A percentile compares a stretch with the other conserved stretches of the same genome.
phyloP scores from a whole-genome alignment of 2,888 invertebrate genomes.

The Heliconius aoede region DNA sequence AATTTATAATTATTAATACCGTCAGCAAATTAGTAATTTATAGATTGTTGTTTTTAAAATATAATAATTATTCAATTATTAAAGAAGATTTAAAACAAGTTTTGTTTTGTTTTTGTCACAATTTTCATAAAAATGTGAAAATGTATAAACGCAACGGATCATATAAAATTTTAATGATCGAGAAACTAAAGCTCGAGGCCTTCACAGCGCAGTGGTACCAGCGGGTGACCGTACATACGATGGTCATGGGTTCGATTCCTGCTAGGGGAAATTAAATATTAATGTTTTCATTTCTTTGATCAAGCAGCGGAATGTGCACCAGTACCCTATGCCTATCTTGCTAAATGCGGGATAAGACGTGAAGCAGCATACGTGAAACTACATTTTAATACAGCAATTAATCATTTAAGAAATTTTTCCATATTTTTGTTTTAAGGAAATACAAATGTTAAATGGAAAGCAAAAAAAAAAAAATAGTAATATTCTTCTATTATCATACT shows the following conservation, averaged over 20 bases:
- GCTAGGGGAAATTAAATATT: too few species aligned
- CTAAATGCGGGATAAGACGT: not conserved
- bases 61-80: not conserved
- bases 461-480: slow-evolving; percentile 59
- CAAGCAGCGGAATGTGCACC: too few species aligned
- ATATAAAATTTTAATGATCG: too few species aligned
- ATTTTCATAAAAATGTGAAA: not conserved
- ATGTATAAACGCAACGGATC: not conserved
- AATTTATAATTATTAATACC: not conserved
- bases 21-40: slow-evolving; percentile 1
- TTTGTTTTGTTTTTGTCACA: not conserved
- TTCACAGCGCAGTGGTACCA: too few species aligned
- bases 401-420: not conserved
- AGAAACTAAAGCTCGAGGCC: too few species aligned
- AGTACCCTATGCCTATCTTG: too few species aligned
- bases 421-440: not conserved
- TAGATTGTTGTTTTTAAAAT: not conserved
- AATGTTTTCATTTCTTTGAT: too few species aligned
- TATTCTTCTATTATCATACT: slow-evolving; percentile 71
- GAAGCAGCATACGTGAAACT: not conserved
- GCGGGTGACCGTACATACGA: too few species aligned
- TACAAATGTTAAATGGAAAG: slow-evolving; percentile 54
- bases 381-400: not conserved
- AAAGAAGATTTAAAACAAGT: not conserved
- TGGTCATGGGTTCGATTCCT: too few species aligned